Conservation (phyloP, 2,888 invertebrate species). For the Arctia plantaginis region DNA sequence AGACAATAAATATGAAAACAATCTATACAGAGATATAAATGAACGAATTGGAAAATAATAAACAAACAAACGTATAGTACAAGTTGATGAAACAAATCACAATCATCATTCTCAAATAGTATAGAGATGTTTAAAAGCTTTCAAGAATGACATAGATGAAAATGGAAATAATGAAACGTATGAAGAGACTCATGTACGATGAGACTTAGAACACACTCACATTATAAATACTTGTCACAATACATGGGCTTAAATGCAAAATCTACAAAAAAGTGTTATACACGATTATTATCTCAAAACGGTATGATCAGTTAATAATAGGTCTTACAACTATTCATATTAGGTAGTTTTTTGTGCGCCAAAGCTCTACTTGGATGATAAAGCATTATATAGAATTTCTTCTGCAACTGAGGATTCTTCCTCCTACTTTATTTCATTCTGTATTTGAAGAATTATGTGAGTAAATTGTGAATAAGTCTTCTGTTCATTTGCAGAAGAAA, state of each 20-base stretch:
- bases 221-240: conserved; percentile 81
- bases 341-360: conserved; percentile 79
- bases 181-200: conserved; percentile 50
- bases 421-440: neutral
- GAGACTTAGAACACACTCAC: conserved; percentile 80
- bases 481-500: conserved; percentile 60
- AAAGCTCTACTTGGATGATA: conserved; percentile 82
- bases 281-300: conserved; percentile 81
- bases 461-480: conserved; percentile 20
- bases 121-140: conserved; percentile 32
- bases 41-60: conserved; percentile 24
- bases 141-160: conserved; percentile 40
- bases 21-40: conserved; percentile 36
- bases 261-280: conserved; percentile 83
- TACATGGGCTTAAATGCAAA: conserved; percentile 84
- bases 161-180: conserved; percentile 51
- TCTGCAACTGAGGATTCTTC: conserved; percentile 35
- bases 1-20: conserved; percentile 49
- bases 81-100: conserved; percentile 19
- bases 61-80: conserved; percentile 6
- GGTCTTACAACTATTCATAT: conserved; percentile 77
- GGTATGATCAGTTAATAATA: conserved; percentile 78
- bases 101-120: conserved; percentile 9
- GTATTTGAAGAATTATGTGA: neutral
- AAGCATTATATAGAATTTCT: conserved; percentile 63